Evolutionary conservation across 2,888 invertebrate species (phyloP), one percentile per base, ranked within the genome.

Genomic region (Disparrhopalites patrizii): DNA sequence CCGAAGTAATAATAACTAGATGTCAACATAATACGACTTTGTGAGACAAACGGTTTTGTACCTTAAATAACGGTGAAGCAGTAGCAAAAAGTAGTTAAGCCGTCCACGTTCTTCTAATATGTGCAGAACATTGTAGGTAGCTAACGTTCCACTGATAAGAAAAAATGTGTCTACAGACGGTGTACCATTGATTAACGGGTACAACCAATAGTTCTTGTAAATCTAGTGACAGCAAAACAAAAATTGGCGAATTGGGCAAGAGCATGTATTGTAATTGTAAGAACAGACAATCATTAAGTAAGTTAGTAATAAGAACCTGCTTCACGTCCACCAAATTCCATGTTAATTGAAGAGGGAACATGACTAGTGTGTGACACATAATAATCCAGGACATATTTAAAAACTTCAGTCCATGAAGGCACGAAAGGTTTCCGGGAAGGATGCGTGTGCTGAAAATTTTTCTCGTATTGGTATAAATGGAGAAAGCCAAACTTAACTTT

Each of bases 111-210:
- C 78, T 55, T 80, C 81, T 25, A 75, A 47, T n/a, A 62, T 38
- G 54, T 77, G 80, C 0, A 81, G 77, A 1, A 86, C 69, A 18
- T 79, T 79, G 28, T 81, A 82, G 0, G 82, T 80, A 0, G 83
- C 82, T 3, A 87, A 78, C 61, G 86, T 80, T 0, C 86, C 86
- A 52, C 86, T 85, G 1, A 86, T 73, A 15, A 85, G 76, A 76
- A 86, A 86, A 77, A 86, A 87, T 0, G 85, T 82, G 73, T 87
- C 87, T 36, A 87, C 86, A 47, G 86, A 82, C 0, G 86, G 77
- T 73, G 86, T 86, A 28, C 83, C 82, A 74, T 86, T 86, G n/a
- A 43, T 3, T 3, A 40, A 3, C 15, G 40, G 40, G 18, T 40
- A 40, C 5, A 40, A 15, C 13, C n/a, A 7, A 15, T 18, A 40